A percentile compares a stretch with the other conserved stretches of the same genome.
Conservation (phyloP, 2,797 vertebrate species). For the Remorina albescens region DNA sequence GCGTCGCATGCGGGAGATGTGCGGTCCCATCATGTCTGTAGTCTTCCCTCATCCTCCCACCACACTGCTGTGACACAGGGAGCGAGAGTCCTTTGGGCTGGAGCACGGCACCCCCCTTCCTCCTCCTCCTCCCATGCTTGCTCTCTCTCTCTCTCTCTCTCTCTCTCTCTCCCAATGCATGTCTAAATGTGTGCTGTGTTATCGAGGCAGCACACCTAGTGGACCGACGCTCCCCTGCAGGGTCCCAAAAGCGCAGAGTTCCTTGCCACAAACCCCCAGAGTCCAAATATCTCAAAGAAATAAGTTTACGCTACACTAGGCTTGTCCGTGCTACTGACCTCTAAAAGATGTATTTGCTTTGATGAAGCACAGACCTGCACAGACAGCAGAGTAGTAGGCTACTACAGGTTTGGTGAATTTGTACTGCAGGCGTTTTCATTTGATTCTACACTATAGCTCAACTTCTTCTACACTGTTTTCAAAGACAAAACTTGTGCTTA, state of each 20-base stretch:
- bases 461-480: not conserved
- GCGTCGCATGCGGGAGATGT: slow-evolving; percentile 60
- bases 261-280: not conserved
- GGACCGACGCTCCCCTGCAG: slow-evolving; percentile 68
- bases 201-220: slow-evolving; percentile 83
- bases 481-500: not conserved
- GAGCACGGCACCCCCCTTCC: slow-evolving; percentile 19
- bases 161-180: slow-evolving; percentile 5
- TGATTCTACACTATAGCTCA: not conserved
- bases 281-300: not conserved
- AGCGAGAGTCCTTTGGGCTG: slow-evolving; percentile 23
- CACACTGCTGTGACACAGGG: slow-evolving; percentile 40
- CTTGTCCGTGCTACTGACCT: not conserved
- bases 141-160: too few species aligned
- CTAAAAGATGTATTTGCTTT: not conserved
- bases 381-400: not conserved
- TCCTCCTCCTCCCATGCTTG: too few species aligned
- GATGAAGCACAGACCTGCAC: not conserved
- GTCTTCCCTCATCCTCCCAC: slow-evolving; percentile 71
- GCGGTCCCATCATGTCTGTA: slow-evolving; percentile 80
- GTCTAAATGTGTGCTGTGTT: slow-evolving; percentile 55
- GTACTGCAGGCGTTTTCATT: not conserved
- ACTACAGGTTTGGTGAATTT: too few species aligned
- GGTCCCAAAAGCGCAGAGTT: slow-evolving; percentile 78
- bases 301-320: too few species aligned